phyloP scores from a whole-genome alignment of 2,113 vertebrate genomes.

The Bubo blakistoni region DNA sequence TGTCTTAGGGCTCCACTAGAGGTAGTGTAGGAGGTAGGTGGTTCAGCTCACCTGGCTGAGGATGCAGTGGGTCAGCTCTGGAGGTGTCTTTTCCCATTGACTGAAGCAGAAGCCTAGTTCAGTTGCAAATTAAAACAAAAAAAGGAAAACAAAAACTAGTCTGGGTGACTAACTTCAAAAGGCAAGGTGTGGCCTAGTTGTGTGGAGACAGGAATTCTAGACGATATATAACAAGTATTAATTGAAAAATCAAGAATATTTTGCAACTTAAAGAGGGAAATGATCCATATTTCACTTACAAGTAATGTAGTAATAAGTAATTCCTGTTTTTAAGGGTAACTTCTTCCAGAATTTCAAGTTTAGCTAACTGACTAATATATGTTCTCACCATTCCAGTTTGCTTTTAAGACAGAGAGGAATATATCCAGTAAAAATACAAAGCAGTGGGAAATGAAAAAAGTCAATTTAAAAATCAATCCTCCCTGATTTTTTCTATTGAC shows the following conservation, averaged over 20 bases:
- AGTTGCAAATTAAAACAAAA: neutral
- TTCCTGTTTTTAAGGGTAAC: neutral
- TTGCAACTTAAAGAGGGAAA: neutral
- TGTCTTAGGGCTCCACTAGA: neutral
- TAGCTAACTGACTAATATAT: neutral
- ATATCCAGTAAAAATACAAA: neutral
- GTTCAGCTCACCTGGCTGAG: neutral
- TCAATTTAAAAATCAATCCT: constrained; percentile 46
- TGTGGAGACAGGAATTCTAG: neutral
- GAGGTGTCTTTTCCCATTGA: neutral
- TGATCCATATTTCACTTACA: neutral
- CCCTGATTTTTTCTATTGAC: neutral
- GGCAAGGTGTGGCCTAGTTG: neutral
- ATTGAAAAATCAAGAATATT: neutral
- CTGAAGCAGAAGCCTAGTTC: neutral
- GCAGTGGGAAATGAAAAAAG: neutral
- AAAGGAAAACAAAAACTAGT: neutral
- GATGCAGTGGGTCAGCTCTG: neutral
- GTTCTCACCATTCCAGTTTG: neutral
- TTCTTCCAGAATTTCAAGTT: neutral
- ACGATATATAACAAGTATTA: neutral
- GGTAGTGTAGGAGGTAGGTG: neutral
- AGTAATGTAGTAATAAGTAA: neutral
- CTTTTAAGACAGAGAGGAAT: neutral
- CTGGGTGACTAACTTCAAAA: neutral